These are phyloP conservation scores for Anguilla pacifica DNA, from an alignment of 2,797 vertebrate species.

Conservation along the genomic window DNA sequence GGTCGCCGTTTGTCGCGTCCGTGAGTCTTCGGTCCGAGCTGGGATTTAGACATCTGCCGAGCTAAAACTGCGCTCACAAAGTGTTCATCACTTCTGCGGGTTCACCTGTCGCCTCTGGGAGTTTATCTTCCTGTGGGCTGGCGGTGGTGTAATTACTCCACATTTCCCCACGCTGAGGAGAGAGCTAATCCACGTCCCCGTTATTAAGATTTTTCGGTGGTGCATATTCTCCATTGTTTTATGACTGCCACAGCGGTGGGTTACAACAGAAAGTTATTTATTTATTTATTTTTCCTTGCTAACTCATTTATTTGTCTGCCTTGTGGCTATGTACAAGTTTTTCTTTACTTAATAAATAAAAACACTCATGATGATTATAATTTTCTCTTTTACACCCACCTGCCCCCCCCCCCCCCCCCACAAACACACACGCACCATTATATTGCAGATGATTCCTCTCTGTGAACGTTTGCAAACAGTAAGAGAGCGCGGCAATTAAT, in stretches of 20 bases:
- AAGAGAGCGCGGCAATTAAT: constrained; percentile 38
- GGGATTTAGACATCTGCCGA: not conserved
- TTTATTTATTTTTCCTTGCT: not conserved
- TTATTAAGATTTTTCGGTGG: not conserved
- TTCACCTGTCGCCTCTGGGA: not conserved
- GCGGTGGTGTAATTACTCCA: constrained; percentile 13
- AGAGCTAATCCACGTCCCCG: not conserved
- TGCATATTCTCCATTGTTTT: not conserved
- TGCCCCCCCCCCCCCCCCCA: no score
- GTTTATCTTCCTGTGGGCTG: not conserved
- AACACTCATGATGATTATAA: constrained; percentile 28
- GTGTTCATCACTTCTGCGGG: constrained; percentile 17
- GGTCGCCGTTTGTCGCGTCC: no score
- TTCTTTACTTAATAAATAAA: constrained; percentile 13
- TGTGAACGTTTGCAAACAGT: constrained; percentile 35
- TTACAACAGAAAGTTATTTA: not conserved
- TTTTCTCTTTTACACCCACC: constrained; percentile 27
- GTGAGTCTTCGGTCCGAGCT: no score
- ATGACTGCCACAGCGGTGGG: not conserved
- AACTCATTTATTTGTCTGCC: not conserved
- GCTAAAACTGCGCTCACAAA: not conserved
- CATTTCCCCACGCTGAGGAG: not conserved
- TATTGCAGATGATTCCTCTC: constrained; percentile 20
- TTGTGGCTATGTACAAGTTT: not conserved
- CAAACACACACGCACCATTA: not conserved